These are phyloP conservation scores for Drosophila neocordata DNA, from an alignment of 1,140 invertebrate genomes.

Conservation along the genomic window DNA sequence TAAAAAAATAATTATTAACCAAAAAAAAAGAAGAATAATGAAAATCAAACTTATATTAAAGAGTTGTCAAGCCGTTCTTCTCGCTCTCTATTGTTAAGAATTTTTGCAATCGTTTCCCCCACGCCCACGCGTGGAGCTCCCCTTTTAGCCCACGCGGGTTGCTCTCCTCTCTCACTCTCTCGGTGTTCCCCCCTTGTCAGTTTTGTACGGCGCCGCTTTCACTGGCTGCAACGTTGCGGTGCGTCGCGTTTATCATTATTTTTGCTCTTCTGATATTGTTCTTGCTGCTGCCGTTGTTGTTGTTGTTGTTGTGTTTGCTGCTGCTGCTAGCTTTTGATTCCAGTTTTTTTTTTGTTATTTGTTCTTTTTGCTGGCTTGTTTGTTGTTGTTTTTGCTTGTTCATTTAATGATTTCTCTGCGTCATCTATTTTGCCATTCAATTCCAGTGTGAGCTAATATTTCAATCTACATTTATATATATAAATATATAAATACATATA, in stretches of 20 bases:
- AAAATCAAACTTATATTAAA: neutral
- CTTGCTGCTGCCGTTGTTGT: conserved; percentile 19
- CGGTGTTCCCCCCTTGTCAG: no score
- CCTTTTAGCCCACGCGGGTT: conserved; percentile 25
- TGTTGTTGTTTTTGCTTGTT: conserved; percentile 30
- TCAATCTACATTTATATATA: conserved; percentile 26
- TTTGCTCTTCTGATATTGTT: no score
- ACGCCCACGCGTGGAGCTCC: conserved; percentile 1
- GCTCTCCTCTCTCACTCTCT: conserved; percentile 13
- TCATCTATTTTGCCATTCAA: conserved; percentile 20
- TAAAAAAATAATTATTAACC: conserved; percentile 12
- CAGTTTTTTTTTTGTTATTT: conserved; percentile 28
- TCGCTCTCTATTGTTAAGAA: conserved; percentile 44
- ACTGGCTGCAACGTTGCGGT: neutral
- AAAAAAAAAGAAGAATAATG: neutral
- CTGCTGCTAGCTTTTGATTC: conserved; percentile 36
- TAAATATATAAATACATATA: conserved; percentile 1
- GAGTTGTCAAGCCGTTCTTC: no score
- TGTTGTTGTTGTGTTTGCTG: conserved; percentile 36
- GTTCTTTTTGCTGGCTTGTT: conserved; percentile 25
- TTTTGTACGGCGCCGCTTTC: neutral
- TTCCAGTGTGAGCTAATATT: conserved; percentile 38
- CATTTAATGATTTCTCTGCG: conserved; percentile 16
- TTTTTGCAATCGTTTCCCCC: conserved; percentile 40
- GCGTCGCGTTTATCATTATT: conserved; percentile 49